These are phyloP conservation scores for Xiphophorus hellerii DNA, from an alignment of 2,113 vertebrate species.

Conservation along the genomic window DNA sequence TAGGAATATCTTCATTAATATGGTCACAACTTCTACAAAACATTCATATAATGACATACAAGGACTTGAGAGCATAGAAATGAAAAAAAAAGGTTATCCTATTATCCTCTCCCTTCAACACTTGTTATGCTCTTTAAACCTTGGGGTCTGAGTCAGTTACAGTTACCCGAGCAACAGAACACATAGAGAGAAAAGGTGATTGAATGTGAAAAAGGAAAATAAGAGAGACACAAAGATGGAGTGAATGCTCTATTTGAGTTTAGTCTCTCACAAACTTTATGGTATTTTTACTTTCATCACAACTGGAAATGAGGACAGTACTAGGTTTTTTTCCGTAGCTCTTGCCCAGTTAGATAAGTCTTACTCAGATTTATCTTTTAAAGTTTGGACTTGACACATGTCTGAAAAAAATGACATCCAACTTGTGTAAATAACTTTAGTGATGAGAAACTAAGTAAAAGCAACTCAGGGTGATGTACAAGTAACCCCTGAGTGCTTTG, in stretches of 20 bases:
- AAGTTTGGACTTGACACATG: slow-evolving; percentile 2
- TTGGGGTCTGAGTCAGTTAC: slow-evolving; percentile 76
- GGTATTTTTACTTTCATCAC: slow-evolving; percentile 5
- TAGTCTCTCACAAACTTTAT: slow-evolving; percentile 34
- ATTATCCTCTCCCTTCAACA: slow-evolving; percentile 56
- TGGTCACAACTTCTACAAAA: not conserved
- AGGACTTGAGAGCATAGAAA: slow-evolving; percentile 13
- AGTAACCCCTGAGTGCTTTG: not conserved
- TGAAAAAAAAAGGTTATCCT: slow-evolving; percentile 50
- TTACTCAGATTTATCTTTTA: slow-evolving; percentile 31
- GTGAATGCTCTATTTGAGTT: slow-evolving; percentile 23
- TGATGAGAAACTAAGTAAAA: not conserved
- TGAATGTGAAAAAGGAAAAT: slow-evolving; percentile 40
- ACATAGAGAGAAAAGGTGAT: slow-evolving; percentile 58
- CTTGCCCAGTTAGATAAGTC: slow-evolving; percentile 31
- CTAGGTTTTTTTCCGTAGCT: slow-evolving; percentile 35
- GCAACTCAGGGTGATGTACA: not conserved
- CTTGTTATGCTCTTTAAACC: slow-evolving; percentile 61
- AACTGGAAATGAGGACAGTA: slow-evolving; percentile 24
- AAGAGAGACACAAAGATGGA: slow-evolving; percentile 27
- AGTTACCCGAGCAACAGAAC: slow-evolving; percentile 79
- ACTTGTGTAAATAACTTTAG: not conserved
- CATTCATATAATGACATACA: slow-evolving; percentile 4
- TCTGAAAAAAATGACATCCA: not conserved
- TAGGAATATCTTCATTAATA: not conserved